Evolutionary conservation across 2,888 invertebrate species (phyloP).

Genomic region (Hypercompe scribonia): DNA sequence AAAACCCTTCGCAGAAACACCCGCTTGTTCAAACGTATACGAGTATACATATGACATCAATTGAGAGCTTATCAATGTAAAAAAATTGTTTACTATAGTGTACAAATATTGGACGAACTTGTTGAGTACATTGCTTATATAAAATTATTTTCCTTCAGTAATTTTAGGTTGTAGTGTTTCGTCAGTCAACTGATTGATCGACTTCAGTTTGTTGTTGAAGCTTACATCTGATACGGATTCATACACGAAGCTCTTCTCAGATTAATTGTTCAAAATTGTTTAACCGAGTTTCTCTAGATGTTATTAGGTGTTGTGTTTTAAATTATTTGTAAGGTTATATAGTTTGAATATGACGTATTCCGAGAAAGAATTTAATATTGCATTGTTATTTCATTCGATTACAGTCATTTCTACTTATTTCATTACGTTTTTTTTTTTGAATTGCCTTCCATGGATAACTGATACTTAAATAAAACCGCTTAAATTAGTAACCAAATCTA

Average conservation of each 20-base stretch:
- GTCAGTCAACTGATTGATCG: neutral
- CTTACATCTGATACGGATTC: neutral
- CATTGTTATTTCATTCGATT: no score
- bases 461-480: no score
- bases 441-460: no score
- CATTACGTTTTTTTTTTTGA: no score
- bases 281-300: neutral
- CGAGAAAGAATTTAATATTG: no score
- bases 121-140: constrained; percentile 1
- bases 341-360: no score
- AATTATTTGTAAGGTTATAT: no score
- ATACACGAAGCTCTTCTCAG: neutral
- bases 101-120: neutral
- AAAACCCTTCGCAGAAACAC: neutral
- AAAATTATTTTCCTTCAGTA: neutral
- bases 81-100: neutral
- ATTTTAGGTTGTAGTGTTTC: neutral
- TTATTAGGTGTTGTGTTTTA: no score
- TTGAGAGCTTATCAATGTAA: neutral
- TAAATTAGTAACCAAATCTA: no score
- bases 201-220: neutral
- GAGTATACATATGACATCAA: neutral
- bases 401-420: no score
- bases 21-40: neutral
- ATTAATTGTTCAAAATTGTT: neutral